phyloP scores from a whole-genome alignment of 2,888 invertebrate genomes.

The Noctua comes region DNA sequence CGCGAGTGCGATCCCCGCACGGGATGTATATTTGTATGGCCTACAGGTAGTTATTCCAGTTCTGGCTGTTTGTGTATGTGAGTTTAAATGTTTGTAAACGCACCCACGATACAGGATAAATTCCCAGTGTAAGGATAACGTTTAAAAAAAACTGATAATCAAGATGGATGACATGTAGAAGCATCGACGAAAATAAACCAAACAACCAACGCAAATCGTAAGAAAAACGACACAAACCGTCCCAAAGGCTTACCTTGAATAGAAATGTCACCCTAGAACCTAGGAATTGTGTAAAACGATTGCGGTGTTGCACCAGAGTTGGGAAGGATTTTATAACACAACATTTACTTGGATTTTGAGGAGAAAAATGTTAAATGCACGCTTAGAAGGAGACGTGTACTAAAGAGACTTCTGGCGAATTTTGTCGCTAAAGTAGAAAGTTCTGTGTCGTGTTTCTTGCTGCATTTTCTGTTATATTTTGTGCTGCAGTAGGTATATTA shows the following conservation, averaged over 20 bases:
- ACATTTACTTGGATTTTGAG: constrained; percentile 54
- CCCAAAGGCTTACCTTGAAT: constrained; percentile 27
- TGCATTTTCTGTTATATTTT: constrained; percentile 26
- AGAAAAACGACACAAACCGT: neutral
- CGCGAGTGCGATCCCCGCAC: no score
- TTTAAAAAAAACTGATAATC: neutral
- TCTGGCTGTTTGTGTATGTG: no score
- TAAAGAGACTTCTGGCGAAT: constrained; percentile 51
- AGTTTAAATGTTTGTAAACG: neutral
- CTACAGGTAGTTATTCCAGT: no score
- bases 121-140: neutral
- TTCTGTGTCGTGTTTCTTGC: constrained; percentile 20
- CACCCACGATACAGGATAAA: neutral
- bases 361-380: constrained; percentile 60
- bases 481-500: neutral
- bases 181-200: neutral
- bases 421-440: constrained; percentile 39
- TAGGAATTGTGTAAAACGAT: constrained; percentile 43
- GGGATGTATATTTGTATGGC: no score
- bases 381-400: constrained; percentile 45
- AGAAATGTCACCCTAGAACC: constrained; percentile 49
- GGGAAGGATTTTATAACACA: constrained; percentile 42
- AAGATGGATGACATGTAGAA: neutral
- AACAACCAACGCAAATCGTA: neutral
- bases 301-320: constrained; percentile 43